Evolutionary conservation across 2,888 invertebrate species (phyloP).

Genomic region (Mylabris sibirica): DNA sequence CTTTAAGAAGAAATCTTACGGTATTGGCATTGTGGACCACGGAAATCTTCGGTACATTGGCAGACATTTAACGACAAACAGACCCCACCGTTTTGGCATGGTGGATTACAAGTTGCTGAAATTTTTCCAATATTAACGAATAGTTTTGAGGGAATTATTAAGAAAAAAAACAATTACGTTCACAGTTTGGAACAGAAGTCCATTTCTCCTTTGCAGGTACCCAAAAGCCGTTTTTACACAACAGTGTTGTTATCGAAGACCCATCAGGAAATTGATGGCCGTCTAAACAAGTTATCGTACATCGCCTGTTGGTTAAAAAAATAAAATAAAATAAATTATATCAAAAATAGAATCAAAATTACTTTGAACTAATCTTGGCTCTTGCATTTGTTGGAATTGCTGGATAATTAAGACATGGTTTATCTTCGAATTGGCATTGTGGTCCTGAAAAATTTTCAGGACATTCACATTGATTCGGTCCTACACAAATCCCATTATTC

Average conservation of each 20-base stretch:
- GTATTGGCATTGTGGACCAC: constrained; percentile 78
- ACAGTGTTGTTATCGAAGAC: constrained; percentile 71
- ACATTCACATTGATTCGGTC: constrained; percentile 79
- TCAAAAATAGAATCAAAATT: constrained; percentile 36
- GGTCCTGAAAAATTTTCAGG: constrained; percentile 75
- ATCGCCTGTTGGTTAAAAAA: constrained; percentile 58
- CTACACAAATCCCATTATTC: constrained; percentile 82
- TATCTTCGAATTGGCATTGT: constrained; percentile 77
- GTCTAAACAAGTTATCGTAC: constrained; percentile 71
- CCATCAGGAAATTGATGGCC: constrained; percentile 79
- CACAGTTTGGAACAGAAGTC: constrained; percentile 73
- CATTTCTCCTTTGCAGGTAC: constrained; percentile 70
- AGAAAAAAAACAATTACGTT: constrained; percentile 64
- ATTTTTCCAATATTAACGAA: neutral
- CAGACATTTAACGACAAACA: constrained; percentile 81
- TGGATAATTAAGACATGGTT: constrained; percentile 73
- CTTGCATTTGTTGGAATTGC: constrained; percentile 72
- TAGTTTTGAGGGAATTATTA: neutral
- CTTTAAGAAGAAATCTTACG: constrained; percentile 58
- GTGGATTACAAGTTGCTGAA: constrained; percentile 72
- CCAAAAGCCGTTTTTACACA: constrained; percentile 77
- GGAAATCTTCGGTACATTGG: constrained; percentile 75
- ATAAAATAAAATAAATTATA: neutral
- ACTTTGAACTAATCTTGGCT: constrained; percentile 72
- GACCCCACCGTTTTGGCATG: constrained; percentile 82